Percentiles rank a stretch among this genome's conserved stretches.
Conservation (phyloP, 2,797 vertebrate genomes). For the Epinephelus awoara region DNA sequence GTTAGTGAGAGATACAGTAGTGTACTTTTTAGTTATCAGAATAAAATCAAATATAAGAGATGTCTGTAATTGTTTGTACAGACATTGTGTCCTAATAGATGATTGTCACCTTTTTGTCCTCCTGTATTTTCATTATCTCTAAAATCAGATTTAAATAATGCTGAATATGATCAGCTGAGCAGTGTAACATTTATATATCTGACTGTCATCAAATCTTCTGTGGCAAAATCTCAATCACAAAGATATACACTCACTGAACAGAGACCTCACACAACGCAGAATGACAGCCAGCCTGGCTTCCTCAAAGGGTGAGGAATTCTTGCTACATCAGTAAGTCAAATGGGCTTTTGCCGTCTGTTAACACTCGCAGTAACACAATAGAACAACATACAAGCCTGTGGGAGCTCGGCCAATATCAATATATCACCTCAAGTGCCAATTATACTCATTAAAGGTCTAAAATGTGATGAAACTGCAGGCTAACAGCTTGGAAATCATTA, state of each 20-base stretch:
- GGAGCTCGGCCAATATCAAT: conserved; percentile 73
- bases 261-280: conserved; percentile 51
- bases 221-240: conserved; percentile 27
- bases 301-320: conserved; percentile 50
- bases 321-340: conserved; percentile 65
- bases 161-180: not conserved
- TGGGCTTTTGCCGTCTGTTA: conserved; percentile 57
- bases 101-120: not conserved
- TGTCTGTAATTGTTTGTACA: conserved; percentile 2
- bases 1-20: conserved; percentile 34
- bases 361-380: conserved; percentile 68
- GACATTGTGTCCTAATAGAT: conserved; percentile 21
- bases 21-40: conserved; percentile 36
- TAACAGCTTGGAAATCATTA: conserved; percentile 76
- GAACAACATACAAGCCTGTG: conserved; percentile 62
- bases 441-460: conserved; percentile 77
- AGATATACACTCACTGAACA: conserved; percentile 41
- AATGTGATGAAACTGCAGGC: conserved; percentile 73
- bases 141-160: not conserved
- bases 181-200: not conserved
- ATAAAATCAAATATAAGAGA: conserved; percentile 28
- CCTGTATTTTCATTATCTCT: not conserved
- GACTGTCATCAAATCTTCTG: conserved; percentile 14
- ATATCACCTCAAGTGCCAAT: conserved; percentile 79
- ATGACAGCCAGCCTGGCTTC: conserved; percentile 47